Percentiles rank a stretch among this genome's conserved stretches.
Evolutionary conservation across 1,140 invertebrate genomes (phyloP).

Genomic region (Drosophila eugracilis): DNA sequence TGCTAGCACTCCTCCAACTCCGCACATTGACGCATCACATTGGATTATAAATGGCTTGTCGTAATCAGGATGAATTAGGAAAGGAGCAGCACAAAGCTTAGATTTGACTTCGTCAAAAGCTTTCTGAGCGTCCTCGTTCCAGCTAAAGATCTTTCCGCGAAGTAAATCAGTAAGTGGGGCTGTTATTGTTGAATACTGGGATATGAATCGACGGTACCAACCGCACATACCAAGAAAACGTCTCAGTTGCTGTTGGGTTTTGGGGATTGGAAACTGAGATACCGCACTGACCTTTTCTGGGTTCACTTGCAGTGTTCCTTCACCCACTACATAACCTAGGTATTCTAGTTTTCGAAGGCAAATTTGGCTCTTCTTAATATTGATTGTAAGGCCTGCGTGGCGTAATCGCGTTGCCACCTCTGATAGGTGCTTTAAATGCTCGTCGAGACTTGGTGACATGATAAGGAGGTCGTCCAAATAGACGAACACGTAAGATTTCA

Average conservation of each 20-base stretch:
- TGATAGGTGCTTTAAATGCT: no score
- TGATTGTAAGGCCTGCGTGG: background rate
- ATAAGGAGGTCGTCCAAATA: no score
- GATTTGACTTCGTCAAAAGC: slow-evolving; percentile 8
- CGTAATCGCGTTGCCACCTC: no score
- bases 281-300: background rate
- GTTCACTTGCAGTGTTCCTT: no score
- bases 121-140: no score
- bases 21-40: slow-evolving; percentile 8
- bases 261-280: background rate
- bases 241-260: slow-evolving; percentile 3
- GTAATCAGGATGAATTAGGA: slow-evolving; percentile 2
- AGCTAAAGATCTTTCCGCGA: no score
- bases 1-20: no score
- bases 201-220: slow-evolving; percentile 9
- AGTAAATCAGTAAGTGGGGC: no score
- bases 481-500: no score
- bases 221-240: slow-evolving; percentile 1
- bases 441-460: no score
- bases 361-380: background rate
- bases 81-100: slow-evolving; percentile 4
- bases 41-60: slow-evolving; percentile 7
- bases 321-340: background rate
- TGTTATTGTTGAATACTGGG: no score
- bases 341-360: slow-evolving; percentile 1